Conservation (phyloP, 2,113 vertebrate species). For the Gnathonemus longibarbis region DNA sequence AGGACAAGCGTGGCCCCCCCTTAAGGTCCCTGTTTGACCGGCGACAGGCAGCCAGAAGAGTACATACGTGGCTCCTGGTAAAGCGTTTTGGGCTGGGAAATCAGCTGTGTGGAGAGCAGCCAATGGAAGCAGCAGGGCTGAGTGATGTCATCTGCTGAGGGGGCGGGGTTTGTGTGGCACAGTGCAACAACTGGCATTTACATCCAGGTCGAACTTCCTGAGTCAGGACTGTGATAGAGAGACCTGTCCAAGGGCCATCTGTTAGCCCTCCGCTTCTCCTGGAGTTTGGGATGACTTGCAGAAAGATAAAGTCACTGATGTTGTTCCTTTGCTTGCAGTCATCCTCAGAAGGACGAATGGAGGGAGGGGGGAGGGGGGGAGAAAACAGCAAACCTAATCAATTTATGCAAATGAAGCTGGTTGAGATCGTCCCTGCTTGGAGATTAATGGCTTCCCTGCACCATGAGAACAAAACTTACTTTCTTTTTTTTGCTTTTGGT, state of each 20-base stretch:
- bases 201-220: neutral
- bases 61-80: neutral
- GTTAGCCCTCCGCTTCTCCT: neutral
- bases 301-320: neutral
- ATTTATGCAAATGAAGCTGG: slow-evolving; percentile 12
- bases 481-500: slow-evolving; percentile 5
- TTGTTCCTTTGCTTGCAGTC: neutral
- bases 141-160: neutral
- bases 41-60: neutral
- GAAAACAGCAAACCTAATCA: slow-evolving; percentile 1
- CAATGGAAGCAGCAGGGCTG: neutral
- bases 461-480: slow-evolving; percentile 7
- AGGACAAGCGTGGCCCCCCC: neutral
- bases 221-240: neutral
- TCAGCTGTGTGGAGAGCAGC: neutral
- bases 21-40: neutral
- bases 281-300: neutral
- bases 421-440: neutral
- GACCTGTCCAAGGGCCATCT: neutral
- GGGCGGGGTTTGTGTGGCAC: neutral
- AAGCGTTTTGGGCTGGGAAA: neutral
- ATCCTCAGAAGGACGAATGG: neutral
- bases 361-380: neutral
- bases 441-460: neutral
- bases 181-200: neutral